These are phyloP conservation scores for Sarcophaga subvicina DNA, from an alignment of 2,888 invertebrate species.

Conservation along the genomic window DNA sequence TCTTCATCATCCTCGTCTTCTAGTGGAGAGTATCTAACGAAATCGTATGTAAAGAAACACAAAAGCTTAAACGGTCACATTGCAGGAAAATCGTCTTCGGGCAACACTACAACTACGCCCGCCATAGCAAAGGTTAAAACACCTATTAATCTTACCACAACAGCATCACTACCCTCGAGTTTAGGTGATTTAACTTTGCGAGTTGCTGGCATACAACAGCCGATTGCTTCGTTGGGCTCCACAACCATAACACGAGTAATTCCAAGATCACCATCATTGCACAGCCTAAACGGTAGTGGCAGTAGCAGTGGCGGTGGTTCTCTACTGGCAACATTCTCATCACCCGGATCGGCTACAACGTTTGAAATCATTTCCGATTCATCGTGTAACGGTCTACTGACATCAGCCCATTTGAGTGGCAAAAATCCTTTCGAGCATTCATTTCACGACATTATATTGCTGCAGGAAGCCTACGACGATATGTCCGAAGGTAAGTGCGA, in stretches of 20 bases:
- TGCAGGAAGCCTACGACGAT: slow-evolving; percentile 81
- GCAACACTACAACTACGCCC: background rate
- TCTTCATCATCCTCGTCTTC: slow-evolving; percentile 48
- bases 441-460: slow-evolving; percentile 79
- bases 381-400: slow-evolving; percentile 79
- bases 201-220: slow-evolving; percentile 28
- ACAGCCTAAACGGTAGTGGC: slow-evolving; percentile 75
- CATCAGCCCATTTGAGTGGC: slow-evolving; percentile 78
- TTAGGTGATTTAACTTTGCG: background rate
- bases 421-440: slow-evolving; percentile 78
- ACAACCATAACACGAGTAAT: slow-evolving; percentile 73
- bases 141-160: background rate
- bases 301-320: slow-evolving; percentile 73
- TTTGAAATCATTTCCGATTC: slow-evolving; percentile 78
- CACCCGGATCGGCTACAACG: slow-evolving; percentile 77
- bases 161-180: slow-evolving; percentile 19
- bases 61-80: slow-evolving; percentile 42
- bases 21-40: slow-evolving; percentile 37
- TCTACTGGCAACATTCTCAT: slow-evolving; percentile 79
- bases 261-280: slow-evolving; percentile 77
- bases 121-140: background rate
- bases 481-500: slow-evolving; percentile 81
- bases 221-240: slow-evolving; percentile 56
- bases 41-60: slow-evolving; percentile 62
- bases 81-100: background rate